A percentile compares a stretch with the other conserved stretches of the same genome.
Conservation (phyloP, 2,888 invertebrate species). For the Cerceris ruficornis region DNA sequence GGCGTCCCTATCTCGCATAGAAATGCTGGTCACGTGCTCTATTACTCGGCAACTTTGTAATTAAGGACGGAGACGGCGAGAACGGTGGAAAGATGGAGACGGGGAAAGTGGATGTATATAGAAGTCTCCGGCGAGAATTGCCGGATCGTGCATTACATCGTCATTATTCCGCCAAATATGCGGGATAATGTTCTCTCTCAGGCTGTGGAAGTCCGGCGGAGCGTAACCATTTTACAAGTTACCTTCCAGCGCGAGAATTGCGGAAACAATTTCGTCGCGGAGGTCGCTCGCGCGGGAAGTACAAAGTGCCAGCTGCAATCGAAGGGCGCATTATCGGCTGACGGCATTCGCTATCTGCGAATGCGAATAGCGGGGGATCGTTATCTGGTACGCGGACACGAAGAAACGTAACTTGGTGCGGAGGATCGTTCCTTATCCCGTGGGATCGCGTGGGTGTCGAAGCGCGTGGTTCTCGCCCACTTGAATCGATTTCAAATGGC, state of each 20-base stretch:
- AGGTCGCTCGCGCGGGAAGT: background rate
- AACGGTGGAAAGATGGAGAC: background rate
- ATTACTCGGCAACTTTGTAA: constrained; percentile 40
- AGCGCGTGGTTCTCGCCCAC: constrained; percentile 72
- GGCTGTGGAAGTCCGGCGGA: background rate
- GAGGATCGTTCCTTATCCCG: constrained; percentile 59
- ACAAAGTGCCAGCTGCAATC: constrained; percentile 46
- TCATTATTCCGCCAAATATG: constrained; percentile 25
- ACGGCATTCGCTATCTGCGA: constrained; percentile 42
- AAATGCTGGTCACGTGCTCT: constrained; percentile 36
- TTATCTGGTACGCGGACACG: constrained; percentile 55
- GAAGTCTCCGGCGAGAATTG: background rate
- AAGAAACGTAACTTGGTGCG: constrained; percentile 53
- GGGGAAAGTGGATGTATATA: background rate
- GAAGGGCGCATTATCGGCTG: constrained; percentile 56
- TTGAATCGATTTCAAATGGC: constrained; percentile 71
- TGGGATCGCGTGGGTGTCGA: constrained; percentile 69
- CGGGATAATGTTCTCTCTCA: constrained; percentile 9
- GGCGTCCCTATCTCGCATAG: constrained; percentile 33
- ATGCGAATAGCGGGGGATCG: constrained; percentile 55
- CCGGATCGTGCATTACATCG: background rate
- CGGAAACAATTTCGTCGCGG: background rate
- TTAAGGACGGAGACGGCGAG: constrained; percentile 21
- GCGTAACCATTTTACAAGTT: no score
- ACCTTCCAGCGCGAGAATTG: no score